Conservation (phyloP, 2,888 invertebrate genomes). For the Harpalus rubripes region DNA sequence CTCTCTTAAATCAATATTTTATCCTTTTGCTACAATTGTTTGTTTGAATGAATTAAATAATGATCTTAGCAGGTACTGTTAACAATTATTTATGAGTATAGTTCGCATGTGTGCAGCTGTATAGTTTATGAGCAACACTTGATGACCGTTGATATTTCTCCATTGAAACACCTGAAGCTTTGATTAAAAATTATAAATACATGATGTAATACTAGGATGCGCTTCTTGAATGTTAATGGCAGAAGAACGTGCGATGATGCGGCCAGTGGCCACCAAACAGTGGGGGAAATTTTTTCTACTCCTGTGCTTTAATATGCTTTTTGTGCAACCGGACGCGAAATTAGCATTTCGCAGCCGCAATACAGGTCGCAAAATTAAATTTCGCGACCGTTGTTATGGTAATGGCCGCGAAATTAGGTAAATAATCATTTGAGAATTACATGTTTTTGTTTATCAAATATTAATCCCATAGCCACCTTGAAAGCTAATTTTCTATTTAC, state of each 20-base stretch:
- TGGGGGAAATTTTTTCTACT: too few relatives aligned
- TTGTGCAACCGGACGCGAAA: too few relatives aligned
- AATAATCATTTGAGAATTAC: too few relatives aligned
- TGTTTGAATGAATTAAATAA: background rate
- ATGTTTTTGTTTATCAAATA: too few relatives aligned
- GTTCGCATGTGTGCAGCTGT: conserved; percentile 23
- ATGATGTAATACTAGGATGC: conserved; percentile 64
- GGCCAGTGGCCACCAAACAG: conserved; percentile 46
- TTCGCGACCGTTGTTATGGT: too few relatives aligned
- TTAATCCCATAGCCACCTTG: too few relatives aligned
- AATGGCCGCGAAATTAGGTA: too few relatives aligned
- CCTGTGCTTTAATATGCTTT: too few relatives aligned
- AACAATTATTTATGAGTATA: conserved; percentile 19
- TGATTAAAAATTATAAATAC: conserved; percentile 65
- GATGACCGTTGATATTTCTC: conserved; percentile 35
- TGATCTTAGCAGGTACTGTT: background rate
- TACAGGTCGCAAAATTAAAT: too few relatives aligned
- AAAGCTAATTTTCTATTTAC: too few relatives aligned
- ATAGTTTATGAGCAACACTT: conserved; percentile 3
- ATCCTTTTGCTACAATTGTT: background rate
- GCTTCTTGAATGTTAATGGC: conserved; percentile 61
- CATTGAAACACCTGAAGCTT: conserved; percentile 54
- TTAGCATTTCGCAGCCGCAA: too few relatives aligned
- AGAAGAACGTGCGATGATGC: conserved; percentile 33
- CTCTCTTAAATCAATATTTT: too few relatives aligned